phyloP scores from a whole-genome alignment of 2,797 vertebrate species.

The Darevskia nairensis region DNA sequence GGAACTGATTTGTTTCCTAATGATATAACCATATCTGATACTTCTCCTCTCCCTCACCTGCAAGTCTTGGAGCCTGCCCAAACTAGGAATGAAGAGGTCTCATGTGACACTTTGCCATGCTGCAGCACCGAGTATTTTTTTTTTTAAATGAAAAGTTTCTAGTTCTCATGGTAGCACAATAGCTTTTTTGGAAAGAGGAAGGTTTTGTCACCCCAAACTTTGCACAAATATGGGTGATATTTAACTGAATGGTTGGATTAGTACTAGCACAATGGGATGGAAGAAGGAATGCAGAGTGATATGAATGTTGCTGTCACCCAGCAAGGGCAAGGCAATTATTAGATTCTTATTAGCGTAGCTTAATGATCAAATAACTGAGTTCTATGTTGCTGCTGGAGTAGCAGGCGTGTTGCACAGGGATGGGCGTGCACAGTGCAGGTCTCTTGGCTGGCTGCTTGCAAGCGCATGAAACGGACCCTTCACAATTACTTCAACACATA shows the following conservation, averaged over 20 bases:
- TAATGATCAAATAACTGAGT: neutral
- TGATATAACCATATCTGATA: neutral
- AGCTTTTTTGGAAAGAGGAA: neutral
- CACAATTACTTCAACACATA: neutral
- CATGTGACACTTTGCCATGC: neutral
- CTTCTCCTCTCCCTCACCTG: neutral
- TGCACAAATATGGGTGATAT: neutral
- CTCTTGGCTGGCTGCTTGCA: neutral
- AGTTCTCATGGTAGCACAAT: neutral
- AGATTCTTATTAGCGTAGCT: neutral
- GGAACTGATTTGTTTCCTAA: neutral
- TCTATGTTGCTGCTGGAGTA: neutral
- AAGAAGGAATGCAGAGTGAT: neutral
- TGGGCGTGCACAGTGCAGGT: neutral
- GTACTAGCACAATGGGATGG: no score
- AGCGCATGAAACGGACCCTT: neutral
- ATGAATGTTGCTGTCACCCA: neutral
- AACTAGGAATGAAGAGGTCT: neutral
- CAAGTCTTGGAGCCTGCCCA: neutral
- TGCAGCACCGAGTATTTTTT: neutral
- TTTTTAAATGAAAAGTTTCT: neutral
- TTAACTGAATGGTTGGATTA: neutral
- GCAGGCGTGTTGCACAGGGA: neutral
- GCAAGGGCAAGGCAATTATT: neutral
- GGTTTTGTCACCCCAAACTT: neutral